These are phyloP conservation scores for Lagria hirta DNA, from an alignment of 2,888 invertebrate genomes.

Conservation along the genomic window DNA sequence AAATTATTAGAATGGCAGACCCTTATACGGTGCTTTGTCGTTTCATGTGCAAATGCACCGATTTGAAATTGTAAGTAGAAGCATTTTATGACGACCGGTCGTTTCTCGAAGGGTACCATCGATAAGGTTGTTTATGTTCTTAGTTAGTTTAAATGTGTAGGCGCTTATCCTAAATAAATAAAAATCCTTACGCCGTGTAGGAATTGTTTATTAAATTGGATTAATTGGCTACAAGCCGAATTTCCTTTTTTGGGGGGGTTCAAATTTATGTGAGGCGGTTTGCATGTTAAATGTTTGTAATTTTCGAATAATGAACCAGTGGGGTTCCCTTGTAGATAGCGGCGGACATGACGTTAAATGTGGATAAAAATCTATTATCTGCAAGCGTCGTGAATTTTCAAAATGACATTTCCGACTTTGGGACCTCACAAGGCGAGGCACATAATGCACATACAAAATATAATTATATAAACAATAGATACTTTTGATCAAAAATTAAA, in stretches of 20 bases:
- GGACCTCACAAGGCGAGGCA: slow-evolving; percentile 13
- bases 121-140: slow-evolving; percentile 16
- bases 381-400: slow-evolving; percentile 19
- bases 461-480: no score
- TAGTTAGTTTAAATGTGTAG: slow-evolving; percentile 7
- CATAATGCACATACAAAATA: no score
- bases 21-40: slow-evolving; percentile 31
- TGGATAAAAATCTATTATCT: slow-evolving; percentile 26
- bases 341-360: slow-evolving; percentile 26
- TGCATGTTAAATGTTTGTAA: slow-evolving; percentile 28
- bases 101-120: slow-evolving; percentile 41
- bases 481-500: no score
- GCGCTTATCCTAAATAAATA: slow-evolving; percentile 5
- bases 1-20: slow-evolving; percentile 17
- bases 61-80: slow-evolving; percentile 48
- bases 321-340: slow-evolving; percentile 27
- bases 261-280: slow-evolving; percentile 20
- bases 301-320: slow-evolving; percentile 28
- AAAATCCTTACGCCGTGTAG: slow-evolving; percentile 8
- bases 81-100: slow-evolving; percentile 44
- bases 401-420: slow-evolving; percentile 7
- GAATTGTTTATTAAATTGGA: slow-evolving; percentile 26
- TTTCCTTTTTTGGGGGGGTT: slow-evolving; percentile 15
- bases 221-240: slow-evolving; percentile 22
- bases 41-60: slow-evolving; percentile 45